A percentile compares a stretch with the other conserved stretches of the same genome.
phyloP scores from a whole-genome alignment of 2,113 vertebrate genomes.

The Delphinus delphis region DNA sequence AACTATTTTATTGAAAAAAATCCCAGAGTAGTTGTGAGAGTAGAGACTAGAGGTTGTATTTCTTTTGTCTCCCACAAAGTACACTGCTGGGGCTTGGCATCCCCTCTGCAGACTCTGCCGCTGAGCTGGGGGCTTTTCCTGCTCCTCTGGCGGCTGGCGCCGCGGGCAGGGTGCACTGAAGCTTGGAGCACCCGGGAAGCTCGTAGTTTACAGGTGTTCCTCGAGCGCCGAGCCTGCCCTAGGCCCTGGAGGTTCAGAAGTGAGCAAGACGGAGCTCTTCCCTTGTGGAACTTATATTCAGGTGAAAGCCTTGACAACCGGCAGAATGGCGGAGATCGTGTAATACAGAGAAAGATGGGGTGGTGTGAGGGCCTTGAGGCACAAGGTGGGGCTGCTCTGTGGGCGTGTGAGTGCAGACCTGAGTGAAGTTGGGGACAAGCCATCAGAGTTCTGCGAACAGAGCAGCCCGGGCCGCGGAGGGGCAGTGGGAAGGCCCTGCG shows the following conservation, averaged over 20 bases:
- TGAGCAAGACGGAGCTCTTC: neutral
- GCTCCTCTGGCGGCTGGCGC: neutral
- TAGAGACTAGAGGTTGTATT: neutral
- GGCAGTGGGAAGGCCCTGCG: neutral
- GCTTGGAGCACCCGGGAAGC: neutral
- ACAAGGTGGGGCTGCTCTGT: neutral
- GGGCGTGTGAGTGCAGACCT: neutral
- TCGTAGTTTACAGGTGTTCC: neutral
- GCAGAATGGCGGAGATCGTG: neutral
- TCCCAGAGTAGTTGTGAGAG: neutral
- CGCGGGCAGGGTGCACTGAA: fast-evolving
- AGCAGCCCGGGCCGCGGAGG: neutral
- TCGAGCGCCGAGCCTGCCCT: fast-evolving
- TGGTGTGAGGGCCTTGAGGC: neutral
- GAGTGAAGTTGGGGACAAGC: neutral
- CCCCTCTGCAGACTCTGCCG: neutral
- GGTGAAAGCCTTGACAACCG: neutral
- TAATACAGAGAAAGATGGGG: neutral
- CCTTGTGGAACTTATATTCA: neutral
- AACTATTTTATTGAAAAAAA: neutral
- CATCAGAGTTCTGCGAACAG: neutral
- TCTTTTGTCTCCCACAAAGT: neutral
- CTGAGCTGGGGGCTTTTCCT: too few relatives aligned
- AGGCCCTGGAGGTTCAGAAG: neutral
- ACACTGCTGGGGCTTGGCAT: neutral